Base-by-base conservation (phyloP, 1,140 invertebrate species). In the Oryctes rhinoceros region DNA sequence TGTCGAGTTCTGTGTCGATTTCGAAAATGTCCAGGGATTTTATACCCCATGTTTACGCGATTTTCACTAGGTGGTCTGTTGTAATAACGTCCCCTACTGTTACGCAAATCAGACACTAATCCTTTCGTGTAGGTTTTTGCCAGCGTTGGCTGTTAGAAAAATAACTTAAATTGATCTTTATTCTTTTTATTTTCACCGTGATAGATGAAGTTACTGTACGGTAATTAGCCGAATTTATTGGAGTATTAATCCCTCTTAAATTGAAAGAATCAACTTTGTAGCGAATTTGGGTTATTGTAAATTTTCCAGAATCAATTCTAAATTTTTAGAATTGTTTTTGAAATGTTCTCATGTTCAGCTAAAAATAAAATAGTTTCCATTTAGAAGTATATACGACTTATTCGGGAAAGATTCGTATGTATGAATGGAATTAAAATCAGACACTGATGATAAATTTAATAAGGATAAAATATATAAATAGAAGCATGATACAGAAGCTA, bases 31-130 rank as follows among this genome's bases (percentile, higher is more conserved):
- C 30, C n/a, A 1, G 18, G 20, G n/a, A 18, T 30, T 67, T 20
- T 67, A 67, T 67, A 67, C 65, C 65, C 49, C n/a, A 53, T 53
- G 49, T 53, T 53, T 53, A 15, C 49, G 49, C 49, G 49, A 44
- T 53, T 53, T 53, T 53, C 49, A 53, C 49, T 53, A 53, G 49
- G 49, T 53, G 49, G 49, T 53, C 49, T 13, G 11, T 53, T 15
- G 49, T 11, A 53, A 67, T 30, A 67, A 67, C 20, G 30, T 67
- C 18, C 65, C 65, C 65, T 67, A 67, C 65, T 18, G 65, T 20
- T 67, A 67, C 13, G 30, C 65, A 67, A 67, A 67, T 67, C 20
- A 65, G 10, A 30, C 11, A 18, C 18, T 67, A 67, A 67, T 67
- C 65, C 65, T 53, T 30, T 35, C 65, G 65, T 67, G 65, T 67